These are phyloP conservation scores for Peromyscus nudipes DNA, from an alignment of 2,797 vertebrate genomes.

Conservation along the genomic window DNA sequence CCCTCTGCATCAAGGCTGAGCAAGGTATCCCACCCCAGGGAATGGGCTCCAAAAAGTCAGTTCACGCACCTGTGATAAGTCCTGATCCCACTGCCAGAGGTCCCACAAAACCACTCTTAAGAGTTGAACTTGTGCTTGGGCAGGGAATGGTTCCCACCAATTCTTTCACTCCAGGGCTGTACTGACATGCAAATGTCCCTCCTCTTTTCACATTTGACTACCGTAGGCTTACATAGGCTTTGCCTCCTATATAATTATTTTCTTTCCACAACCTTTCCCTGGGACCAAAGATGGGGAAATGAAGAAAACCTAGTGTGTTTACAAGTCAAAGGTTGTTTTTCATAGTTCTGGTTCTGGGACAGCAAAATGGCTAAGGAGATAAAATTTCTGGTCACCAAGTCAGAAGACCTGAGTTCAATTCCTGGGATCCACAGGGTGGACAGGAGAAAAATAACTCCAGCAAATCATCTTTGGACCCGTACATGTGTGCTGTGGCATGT, in stretches of 20 bases:
- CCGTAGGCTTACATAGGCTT: not conserved
- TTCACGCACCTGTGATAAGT: too few relatives aligned
- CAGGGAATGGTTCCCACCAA: not conserved
- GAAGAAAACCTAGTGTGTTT: not conserved
- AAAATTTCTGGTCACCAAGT: too few relatives aligned
- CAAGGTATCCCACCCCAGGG: too few relatives aligned
- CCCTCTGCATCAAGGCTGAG: too few relatives aligned
- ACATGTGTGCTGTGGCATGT: not conserved
- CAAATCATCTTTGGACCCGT: not conserved
- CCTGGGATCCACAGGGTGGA: not conserved
- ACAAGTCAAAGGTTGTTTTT: not conserved
- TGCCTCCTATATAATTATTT: not conserved
- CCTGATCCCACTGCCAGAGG: too few relatives aligned
- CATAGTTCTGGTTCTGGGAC: not conserved
- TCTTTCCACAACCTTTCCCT: not conserved
- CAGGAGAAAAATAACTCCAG: not conserved
- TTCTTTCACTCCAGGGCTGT: not conserved
- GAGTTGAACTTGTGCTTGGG: not conserved
- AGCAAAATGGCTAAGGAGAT: not conserved
- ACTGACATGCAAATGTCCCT: not conserved
- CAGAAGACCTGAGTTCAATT: not conserved
- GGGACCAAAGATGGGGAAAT: not conserved
- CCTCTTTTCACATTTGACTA: not conserved
- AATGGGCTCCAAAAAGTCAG: too few relatives aligned
- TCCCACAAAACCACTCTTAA: not conserved